Base-by-base conservation (phyloP, 2,113 vertebrate genomes). In the Amblyornis subalaris region DNA sequence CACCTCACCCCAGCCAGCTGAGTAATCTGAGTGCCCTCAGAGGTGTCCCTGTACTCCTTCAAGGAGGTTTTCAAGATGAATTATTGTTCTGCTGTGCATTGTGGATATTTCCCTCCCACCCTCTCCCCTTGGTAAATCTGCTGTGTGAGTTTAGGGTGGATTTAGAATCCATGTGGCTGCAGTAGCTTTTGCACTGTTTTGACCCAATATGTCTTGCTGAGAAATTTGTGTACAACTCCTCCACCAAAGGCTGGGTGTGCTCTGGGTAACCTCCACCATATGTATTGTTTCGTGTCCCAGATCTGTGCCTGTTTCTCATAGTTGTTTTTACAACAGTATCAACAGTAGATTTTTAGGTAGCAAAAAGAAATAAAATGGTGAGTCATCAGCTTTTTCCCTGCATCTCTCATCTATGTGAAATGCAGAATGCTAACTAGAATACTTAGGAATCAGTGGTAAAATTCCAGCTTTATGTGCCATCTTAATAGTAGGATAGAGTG, bases 401-500 rank as follows among this genome's bases (percentile, higher is more conserved):
- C 26, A 1, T 60, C 31, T 79, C 23, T 84, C 3, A 5, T 80
- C 10, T 45, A 48, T 53, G n/a, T 58, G 60, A 88, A 85, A 45
- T 66, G 36, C 44, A 73, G 72, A 77, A 81, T 60, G 64, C 51
- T 50, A 88, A 54, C 72, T 76, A 76, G 67, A 53, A 61, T 45
- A 50, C 55, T 36, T 60, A 72, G 48, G 47, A 92, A 88, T 80
- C 79, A 62, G 82, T 3, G 3, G 38, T 70, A 86, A 73, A 70
- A 83, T 74, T 80, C 81, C 72, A 94, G 67, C 57, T 93, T 85
- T 90, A 51, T 16, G 8, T 92, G 55, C 83, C 71, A 62, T 79
- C 76, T 85, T 95, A 95, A 90, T 94, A 88, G 67, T 84, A 94
- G 86, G 79, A 75, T 96, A 83, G 26, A 42, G 33, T 55, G 60